Evolutionary conservation across 2,888 invertebrate species (phyloP).

Genomic region (Hydroisotoma schaefferi): DNA sequence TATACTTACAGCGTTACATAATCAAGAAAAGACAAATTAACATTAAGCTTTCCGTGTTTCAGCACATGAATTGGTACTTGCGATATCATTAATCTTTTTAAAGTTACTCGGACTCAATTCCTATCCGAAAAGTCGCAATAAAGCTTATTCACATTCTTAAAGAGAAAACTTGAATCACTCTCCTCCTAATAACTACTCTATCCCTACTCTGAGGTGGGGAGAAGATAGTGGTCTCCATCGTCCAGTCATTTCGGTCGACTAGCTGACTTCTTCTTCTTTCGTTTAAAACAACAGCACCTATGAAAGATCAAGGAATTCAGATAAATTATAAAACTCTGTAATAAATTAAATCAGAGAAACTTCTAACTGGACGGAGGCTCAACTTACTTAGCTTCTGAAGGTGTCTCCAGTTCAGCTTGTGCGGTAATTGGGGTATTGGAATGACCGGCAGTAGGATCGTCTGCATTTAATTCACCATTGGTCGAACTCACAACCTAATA

Average conservation of each 20-base stretch:
- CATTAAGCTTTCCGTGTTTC: background rate
- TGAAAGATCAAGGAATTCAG: conserved; percentile 54
- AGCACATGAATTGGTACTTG: conserved; percentile 1
- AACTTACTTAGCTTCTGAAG: conserved; percentile 95
- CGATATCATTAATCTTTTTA: conserved; percentile 2
- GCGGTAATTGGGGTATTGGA: conserved; percentile 96
- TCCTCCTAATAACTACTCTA: conserved; percentile 14
- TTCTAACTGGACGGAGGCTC: background rate
- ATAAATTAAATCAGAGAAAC: background rate
- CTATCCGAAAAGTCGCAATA: conserved; percentile 10
- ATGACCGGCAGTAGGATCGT: conserved; percentile 94
- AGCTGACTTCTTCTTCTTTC: conserved; percentile 98
- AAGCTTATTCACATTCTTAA: conserved; percentile 15
- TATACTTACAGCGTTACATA: background rate
- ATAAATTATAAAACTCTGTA: background rate
- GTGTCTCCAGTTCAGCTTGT: conserved; percentile 88
- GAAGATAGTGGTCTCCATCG: conserved; percentile 48
- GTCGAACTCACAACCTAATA: conserved; percentile 92
- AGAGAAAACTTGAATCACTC: conserved; percentile 17
- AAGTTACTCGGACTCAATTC: conserved; percentile 1
- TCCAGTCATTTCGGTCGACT: conserved; percentile 84
- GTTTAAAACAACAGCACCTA: conserved; percentile 99
- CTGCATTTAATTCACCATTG: conserved; percentile 89
- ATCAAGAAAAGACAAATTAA: background rate
- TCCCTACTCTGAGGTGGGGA: conserved; percentile 46